phyloP scores from a whole-genome alignment of 2,888 invertebrate genomes.

The Tipula unca region DNA sequence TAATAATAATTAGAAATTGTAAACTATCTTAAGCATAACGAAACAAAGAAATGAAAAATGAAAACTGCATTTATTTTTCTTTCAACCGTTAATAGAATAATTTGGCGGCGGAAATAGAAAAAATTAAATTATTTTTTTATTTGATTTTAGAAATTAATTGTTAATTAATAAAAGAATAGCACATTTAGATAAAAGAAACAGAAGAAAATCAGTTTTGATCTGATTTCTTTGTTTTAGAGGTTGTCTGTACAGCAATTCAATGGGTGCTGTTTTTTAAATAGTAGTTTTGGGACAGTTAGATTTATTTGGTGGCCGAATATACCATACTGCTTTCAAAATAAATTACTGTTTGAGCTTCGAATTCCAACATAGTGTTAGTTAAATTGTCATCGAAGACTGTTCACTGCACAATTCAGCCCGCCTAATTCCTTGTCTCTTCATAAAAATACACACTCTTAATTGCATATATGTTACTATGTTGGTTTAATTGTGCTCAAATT shows the following conservation, averaged over 20 bases:
- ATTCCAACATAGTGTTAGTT: no score
- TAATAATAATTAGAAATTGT: slow-evolving; percentile 8
- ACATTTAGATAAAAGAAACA: neutral
- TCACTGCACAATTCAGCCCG: no score
- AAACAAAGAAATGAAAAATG: neutral
- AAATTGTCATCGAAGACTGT: no score
- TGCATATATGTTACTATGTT: no score
- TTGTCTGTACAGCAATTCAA: neutral
- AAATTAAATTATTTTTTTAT: neutral
- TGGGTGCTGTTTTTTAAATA: no score
- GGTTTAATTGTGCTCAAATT: no score
- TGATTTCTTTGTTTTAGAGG: neutral
- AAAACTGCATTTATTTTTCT: neutral
- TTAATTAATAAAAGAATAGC: neutral
- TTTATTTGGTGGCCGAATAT: no score
- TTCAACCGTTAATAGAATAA: slow-evolving; percentile 8
- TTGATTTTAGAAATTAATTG: neutral
- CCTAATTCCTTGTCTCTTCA: no score
- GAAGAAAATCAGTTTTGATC: neutral
- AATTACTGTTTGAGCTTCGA: no score
- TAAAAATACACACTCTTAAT: no score
- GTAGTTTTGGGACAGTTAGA: no score
- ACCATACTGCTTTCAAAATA: no score
- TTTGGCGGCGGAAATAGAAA: neutral
- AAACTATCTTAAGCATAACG: neutral